Conservation (phyloP, 1,140 invertebrate species). For the Stegodyphus dumicola region DNA sequence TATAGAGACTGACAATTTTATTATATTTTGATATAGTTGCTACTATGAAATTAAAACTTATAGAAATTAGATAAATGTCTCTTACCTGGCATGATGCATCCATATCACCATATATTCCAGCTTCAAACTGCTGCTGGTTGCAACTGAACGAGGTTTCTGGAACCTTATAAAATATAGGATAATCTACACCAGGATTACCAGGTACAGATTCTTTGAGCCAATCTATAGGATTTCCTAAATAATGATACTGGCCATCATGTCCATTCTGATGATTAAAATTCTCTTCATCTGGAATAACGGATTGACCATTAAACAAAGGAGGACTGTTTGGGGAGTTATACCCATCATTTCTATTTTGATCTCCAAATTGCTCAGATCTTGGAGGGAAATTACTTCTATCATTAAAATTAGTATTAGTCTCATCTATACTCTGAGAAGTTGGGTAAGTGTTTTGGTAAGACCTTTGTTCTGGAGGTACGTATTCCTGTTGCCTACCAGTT, state of each 20-base stretch:
- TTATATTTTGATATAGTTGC: not conserved
- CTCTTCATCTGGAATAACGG: not conserved
- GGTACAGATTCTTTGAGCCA: conserved; percentile 63
- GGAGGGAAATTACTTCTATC: no score
- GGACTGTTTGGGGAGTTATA: no score
- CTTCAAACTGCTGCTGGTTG: conserved; percentile 66
- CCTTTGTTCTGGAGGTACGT: no score
- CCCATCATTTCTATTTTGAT: no score
- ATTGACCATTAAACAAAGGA: not conserved
- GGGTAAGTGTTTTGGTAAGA: no score
- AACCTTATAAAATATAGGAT: conserved; percentile 67
- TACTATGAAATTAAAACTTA: not conserved
- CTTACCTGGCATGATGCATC: conserved; percentile 70
- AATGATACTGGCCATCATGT: not conserved
- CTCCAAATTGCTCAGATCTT: no score
- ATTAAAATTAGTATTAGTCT: no score
- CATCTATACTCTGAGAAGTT: no score
- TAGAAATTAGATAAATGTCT: not conserved
- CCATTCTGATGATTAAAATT: not conserved
- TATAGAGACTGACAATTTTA: not conserved
- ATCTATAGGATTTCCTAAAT: conserved; percentile 21
- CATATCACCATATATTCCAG: conserved; percentile 70
- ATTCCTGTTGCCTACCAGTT: no score
- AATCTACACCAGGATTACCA: conserved; percentile 69
- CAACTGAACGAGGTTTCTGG: conserved; percentile 70